Percentiles rank a stretch among this genome's conserved stretches.
These are phyloP conservation scores for Ectemnius lituratus DNA, from an alignment of 2,888 invertebrate genomes.

Conservation along the genomic window DNA sequence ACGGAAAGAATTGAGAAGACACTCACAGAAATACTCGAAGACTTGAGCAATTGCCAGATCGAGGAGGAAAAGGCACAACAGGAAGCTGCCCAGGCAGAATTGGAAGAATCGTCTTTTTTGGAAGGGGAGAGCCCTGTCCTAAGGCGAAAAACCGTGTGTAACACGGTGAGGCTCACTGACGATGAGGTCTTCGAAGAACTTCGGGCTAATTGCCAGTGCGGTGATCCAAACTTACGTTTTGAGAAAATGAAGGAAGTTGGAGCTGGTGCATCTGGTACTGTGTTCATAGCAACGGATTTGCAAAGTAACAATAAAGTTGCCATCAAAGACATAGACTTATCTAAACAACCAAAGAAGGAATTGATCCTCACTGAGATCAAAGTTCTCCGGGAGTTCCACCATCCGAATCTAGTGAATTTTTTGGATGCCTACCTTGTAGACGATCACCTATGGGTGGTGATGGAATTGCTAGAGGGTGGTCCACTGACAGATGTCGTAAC, in stretches of 20 bases:
- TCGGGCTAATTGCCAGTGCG: conserved; percentile 87
- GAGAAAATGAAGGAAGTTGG: conserved; percentile 91
- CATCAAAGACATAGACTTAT: conserved; percentile 96
- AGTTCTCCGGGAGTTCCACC: conserved; percentile 93
- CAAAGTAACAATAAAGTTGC: conserved; percentile 89
- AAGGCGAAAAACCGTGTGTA: conserved; percentile 80
- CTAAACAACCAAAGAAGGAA: conserved; percentile 97
- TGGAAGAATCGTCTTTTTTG: conserved; percentile 16
- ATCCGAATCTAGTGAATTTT: conserved; percentile 97
- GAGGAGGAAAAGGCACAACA: conserved; percentile 56
- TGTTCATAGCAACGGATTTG: conserved; percentile 92
- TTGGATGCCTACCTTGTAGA: conserved; percentile 94
- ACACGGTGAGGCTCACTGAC: conserved; percentile 82
- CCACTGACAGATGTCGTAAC: conserved; percentile 98
- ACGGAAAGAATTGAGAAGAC: conserved; percentile 67
- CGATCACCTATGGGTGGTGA: conserved; percentile 96
- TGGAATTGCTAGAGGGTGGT: conserved; percentile 97
- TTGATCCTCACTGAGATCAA: conserved; percentile 96
- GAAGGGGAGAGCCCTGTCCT: conserved; percentile 81
- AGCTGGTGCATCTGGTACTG: conserved; percentile 95
- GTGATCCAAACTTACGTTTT: conserved; percentile 90
- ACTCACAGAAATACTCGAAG: conserved; percentile 71
- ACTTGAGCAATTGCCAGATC: conserved; percentile 61
- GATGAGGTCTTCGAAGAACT: conserved; percentile 89
- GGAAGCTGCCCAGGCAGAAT: conserved; percentile 25